These are phyloP conservation scores for Hedya salicella DNA, from an alignment of 2,888 invertebrate genomes.

Conservation along the genomic window DNA sequence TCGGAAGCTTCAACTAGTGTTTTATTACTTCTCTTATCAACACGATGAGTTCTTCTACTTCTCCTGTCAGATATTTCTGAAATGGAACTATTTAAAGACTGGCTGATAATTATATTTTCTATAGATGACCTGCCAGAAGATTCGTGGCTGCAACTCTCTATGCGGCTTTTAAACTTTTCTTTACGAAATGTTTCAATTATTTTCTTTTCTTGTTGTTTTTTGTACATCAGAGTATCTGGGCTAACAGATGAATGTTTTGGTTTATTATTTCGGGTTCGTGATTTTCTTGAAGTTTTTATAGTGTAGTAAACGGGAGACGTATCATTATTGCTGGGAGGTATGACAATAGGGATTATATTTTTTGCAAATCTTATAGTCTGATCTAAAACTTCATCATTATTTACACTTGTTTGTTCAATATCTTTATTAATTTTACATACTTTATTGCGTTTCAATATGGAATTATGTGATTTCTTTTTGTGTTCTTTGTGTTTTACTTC, in stretches of 20 bases:
- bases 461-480: conserved; percentile 47
- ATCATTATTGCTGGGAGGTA: conserved; percentile 62
- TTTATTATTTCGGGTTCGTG: conserved; percentile 55
- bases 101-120: conserved; percentile 71
- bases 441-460: conserved; percentile 55
- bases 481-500: conserved; percentile 44
- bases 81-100: conserved; percentile 66
- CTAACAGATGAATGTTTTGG: conserved; percentile 45
- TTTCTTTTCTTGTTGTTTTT: conserved; percentile 58
- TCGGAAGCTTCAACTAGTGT: conserved; percentile 63
- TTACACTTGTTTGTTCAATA: conserved; percentile 47
- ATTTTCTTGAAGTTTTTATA: conserved; percentile 63
- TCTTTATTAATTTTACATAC: conserved; percentile 45
- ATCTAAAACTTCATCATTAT: conserved; percentile 62
- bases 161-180: conserved; percentile 51
- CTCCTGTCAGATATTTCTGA: conserved; percentile 70
- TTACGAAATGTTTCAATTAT: conserved; percentile 56
- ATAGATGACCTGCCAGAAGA: conserved; percentile 63
- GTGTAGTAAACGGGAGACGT: conserved; percentile 65
- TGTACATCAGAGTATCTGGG: conserved; percentile 48
- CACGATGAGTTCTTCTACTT: conserved; percentile 52
- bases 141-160: conserved; percentile 60
- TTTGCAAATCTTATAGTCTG: conserved; percentile 73
- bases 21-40: conserved; percentile 49
- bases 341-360: conserved; percentile 66